phyloP scores from a whole-genome alignment of 1,140 invertebrate species.

The Pseudomyrmex flavicornis region DNA sequence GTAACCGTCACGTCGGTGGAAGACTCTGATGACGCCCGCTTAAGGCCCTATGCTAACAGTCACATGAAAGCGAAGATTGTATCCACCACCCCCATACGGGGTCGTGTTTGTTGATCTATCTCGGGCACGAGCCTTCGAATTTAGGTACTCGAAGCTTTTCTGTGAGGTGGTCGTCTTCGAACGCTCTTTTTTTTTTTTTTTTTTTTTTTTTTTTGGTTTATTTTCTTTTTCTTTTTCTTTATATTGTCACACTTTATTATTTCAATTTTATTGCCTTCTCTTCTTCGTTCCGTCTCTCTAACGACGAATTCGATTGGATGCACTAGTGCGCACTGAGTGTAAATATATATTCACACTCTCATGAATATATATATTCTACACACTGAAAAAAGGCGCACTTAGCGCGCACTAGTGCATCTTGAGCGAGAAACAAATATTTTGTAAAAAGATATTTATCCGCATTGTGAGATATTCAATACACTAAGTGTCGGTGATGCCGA shows the following conservation, averaged over 20 bases:
- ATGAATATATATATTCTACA: no score
- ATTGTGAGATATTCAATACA: no score
- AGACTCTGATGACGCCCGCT: constrained; percentile 53
- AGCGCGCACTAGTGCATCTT: no score
- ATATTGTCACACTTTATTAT: neutral
- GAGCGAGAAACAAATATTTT: no score
- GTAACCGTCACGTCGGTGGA: constrained; percentile 58
- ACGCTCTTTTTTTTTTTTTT: neutral
- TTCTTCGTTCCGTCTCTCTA: neutral
- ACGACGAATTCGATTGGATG: no score
- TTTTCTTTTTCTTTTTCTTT: neutral
- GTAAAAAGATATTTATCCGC: no score
- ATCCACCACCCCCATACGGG: neutral
- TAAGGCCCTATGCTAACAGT: constrained; percentile 72
- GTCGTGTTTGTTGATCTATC: constrained; percentile 68
- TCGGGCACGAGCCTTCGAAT: constrained; percentile 52
- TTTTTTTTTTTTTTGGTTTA: neutral
- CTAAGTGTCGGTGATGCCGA: no score
- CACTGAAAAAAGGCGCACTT: no score
- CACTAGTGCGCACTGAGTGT: no score
- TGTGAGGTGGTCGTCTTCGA: neutral
- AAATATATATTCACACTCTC: no score
- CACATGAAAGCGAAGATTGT: constrained; percentile 60
- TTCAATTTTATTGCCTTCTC: neutral
- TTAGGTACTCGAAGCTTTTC: constrained; percentile 21